Percentiles rank a stretch among this genome's conserved stretches.
Evolutionary conservation across 2,113 vertebrate species (phyloP).

Genomic region (Bettongia penicillata): DNA sequence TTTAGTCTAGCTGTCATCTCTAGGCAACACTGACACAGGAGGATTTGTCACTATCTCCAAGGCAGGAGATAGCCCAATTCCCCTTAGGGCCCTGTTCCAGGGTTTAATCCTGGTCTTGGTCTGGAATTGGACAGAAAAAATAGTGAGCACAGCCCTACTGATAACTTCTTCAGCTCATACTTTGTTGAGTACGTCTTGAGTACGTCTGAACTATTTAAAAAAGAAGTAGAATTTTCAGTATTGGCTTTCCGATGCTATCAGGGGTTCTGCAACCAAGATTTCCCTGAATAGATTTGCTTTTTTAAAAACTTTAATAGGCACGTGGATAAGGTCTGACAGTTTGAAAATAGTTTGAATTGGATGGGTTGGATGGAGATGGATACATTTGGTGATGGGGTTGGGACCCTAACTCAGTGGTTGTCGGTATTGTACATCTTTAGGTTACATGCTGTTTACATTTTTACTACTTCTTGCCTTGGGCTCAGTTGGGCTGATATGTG

Average conservation of each 20-base stretch:
- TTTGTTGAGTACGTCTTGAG: neutral
- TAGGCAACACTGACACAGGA: neutral
- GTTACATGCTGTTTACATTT: neutral
- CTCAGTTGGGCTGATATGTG: neutral
- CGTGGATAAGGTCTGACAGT: neutral
- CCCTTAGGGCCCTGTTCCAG: neutral
- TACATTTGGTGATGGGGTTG: neutral
- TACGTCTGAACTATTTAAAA: neutral
- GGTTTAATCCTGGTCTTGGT: neutral
- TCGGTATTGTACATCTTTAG: neutral
- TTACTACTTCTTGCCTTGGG: neutral
- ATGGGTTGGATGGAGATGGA: neutral
- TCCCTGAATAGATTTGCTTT: neutral
- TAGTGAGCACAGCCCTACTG: neutral
- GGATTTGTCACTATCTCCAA: neutral
- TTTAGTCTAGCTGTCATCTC: accelerated
- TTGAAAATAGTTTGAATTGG: constrained; percentile 23
- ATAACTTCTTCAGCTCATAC: neutral
- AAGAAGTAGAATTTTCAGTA: neutral
- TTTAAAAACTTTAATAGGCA: neutral
- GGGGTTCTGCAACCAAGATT: neutral
- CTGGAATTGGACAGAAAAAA: neutral
- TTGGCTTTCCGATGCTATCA: neutral
- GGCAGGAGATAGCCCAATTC: accelerated
- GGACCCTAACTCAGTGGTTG: neutral